A percentile compares a stretch with the other conserved stretches of the same genome.
phyloP scores from a whole-genome alignment of 2,797 vertebrate species.

The Otolemur crassicaudatus region DNA sequence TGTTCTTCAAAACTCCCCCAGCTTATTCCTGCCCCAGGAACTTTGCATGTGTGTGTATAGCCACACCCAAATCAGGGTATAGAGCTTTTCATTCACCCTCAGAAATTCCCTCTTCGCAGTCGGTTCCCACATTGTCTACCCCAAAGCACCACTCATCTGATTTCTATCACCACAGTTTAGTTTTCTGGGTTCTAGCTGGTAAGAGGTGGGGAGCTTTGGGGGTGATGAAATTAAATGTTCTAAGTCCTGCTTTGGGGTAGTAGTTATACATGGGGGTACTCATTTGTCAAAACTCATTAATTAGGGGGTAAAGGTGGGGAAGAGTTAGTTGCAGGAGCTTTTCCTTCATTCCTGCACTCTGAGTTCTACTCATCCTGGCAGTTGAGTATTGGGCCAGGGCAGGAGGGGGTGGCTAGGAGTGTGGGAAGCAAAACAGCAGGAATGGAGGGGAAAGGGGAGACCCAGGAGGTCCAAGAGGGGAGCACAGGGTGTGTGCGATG shows the following conservation, averaged over 20 bases:
- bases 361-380: not conserved
- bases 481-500: not conserved
- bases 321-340: not conserved
- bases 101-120: not conserved
- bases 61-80: not conserved
- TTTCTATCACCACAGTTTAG: not conserved
- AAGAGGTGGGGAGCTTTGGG: not conserved
- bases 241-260: not conserved
- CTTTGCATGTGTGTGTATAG: not conserved
- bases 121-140: not conserved
- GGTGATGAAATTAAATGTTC: not conserved
- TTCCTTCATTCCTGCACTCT: not conserved
- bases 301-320: too few relatives aligned
- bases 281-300: not conserved
- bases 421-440: not conserved
- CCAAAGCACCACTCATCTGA: not conserved
- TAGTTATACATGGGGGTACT: not conserved
- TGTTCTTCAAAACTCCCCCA: not conserved
- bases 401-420: not conserved
- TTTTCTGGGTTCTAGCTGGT: not conserved
- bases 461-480: not conserved
- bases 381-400: not conserved
- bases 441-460: not conserved
- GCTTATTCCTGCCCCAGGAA: not conserved
- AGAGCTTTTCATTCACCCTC: not conserved